Base-by-base conservation (phyloP, 53 echinoderm and acorn worm genomes). In the Holothuria leucospilota region DNA sequence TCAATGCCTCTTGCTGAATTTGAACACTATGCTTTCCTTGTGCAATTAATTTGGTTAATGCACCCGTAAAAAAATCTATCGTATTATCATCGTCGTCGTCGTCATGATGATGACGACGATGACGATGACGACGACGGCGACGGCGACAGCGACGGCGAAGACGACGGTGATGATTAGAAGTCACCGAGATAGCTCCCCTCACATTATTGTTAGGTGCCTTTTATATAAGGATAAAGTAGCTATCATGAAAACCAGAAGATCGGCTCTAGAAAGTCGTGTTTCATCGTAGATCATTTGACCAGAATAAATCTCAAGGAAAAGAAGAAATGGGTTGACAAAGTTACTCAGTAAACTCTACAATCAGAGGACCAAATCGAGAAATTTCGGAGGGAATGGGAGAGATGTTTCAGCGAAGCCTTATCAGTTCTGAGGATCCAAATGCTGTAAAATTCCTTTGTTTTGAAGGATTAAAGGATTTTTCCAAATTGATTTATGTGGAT, bases 101-200 rank as follows among this genome's bases (percentile, higher is more conserved):
- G n/a, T n/a, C n/a, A n/a, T n/a, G n/a, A n/a, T n/a, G n/a, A n/a
- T n/a, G n/a, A n/a, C n/a, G n/a, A n/a, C n/a, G n/a, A n/a, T n/a
- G n/a, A 27, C 66, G 66, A 65, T 27, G 23, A 65, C n/a, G n/a
- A 10, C n/a, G n/a, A 66, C 21, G 61, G 18, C 18, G 61, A 16
- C 21, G 16, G 16, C 18, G 61, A 61, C 16, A 16, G 21, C 16
- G 61, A 16, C 16, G 16, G 16, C 16, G 61, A 61, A 61, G 16
- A 61, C 21, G 21, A n/a, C n/a, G n/a, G n/a, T n/a, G n/a, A n/a
- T n/a, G n/a, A n/a, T n/a, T 21, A n/a, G n/a, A n/a, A n/a, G 67
- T 66, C 67, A 29, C 28, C 12, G 67, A 66, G 66, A 66, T 66
- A 66, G 66, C n/a, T 66, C 66, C 66, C 66, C 66, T 66, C 66